Evolutionary conservation across 2,797 vertebrate genomes (phyloP).

Genomic region (Smutsia temminckii): DNA sequence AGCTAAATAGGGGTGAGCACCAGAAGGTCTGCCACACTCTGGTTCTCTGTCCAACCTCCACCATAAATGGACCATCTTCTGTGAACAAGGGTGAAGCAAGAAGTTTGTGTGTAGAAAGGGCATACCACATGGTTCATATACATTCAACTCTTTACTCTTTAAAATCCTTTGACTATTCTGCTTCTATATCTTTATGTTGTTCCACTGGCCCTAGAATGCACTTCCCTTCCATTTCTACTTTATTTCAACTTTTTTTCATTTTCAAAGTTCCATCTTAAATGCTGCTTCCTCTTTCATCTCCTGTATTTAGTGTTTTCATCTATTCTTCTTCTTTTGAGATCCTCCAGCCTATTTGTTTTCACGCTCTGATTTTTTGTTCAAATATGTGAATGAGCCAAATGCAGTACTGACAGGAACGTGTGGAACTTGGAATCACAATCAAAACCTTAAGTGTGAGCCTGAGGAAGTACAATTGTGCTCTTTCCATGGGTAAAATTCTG

Average conservation of each 20-base stretch:
- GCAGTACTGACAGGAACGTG: neutral
- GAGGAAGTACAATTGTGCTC: neutral
- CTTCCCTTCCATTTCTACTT: neutral
- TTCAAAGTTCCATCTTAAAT: neutral
- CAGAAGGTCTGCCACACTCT: neutral
- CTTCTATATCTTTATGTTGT: neutral
- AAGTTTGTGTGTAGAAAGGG: neutral
- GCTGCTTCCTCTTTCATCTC: neutral
- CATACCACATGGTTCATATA: fast-evolving
- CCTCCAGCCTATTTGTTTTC: neutral
- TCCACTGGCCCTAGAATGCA: neutral
- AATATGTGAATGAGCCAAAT: constrained; percentile 20
- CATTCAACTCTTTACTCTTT: neutral
- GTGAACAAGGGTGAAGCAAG: neutral
- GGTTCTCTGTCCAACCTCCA: neutral
- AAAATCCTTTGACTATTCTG: neutral
- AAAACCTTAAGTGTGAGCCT: neutral
- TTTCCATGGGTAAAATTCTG: neutral
- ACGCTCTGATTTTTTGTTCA: neutral
- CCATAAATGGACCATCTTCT: neutral
- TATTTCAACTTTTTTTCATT: neutral
- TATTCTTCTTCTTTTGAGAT: neutral
- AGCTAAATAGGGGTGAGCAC: neutral
- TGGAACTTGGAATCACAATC: constrained; percentile 8
- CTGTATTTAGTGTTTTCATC: neutral